These are phyloP conservation scores for Neopelma chrysocephalum DNA, from an alignment of 2,797 vertebrate species.

Conservation along the genomic window DNA sequence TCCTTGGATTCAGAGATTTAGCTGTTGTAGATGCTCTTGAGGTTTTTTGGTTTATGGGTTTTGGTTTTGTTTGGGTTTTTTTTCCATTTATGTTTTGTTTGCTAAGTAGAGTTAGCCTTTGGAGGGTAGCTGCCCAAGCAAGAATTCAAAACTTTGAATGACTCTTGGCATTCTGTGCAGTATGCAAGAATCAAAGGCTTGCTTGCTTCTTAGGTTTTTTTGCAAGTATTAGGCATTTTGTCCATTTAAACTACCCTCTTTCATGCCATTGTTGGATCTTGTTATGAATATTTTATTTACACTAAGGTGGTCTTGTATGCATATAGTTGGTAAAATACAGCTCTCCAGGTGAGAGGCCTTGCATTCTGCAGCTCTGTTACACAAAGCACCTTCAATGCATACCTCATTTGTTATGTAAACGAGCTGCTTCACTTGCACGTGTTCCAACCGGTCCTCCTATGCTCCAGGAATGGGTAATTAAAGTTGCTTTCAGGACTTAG, in stretches of 20 bases:
- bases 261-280: neutral
- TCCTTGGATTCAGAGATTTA: neutral
- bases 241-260: neutral
- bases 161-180: neutral
- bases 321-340: neutral
- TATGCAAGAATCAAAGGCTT: neutral
- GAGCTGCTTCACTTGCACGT: neutral
- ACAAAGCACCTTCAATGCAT: neutral
- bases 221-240: neutral
- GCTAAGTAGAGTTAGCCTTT: neutral
- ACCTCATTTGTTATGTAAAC: slow-evolving; percentile 20
- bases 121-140: neutral
- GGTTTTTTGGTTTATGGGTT: neutral
- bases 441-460: neutral
- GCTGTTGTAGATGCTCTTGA: neutral
- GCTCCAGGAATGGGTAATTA: neutral
- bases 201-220: neutral
- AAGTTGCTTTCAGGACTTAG: neutral
- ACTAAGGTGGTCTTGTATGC: neutral
- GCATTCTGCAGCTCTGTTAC: neutral
- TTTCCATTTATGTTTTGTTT: neutral
- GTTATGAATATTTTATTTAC: neutral
- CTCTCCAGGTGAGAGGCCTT: slow-evolving; percentile 24
- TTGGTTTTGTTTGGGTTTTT: neutral
- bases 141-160: neutral